Base-by-base conservation (phyloP, 2,797 vertebrate genomes). In the Pampus argenteus region DNA sequence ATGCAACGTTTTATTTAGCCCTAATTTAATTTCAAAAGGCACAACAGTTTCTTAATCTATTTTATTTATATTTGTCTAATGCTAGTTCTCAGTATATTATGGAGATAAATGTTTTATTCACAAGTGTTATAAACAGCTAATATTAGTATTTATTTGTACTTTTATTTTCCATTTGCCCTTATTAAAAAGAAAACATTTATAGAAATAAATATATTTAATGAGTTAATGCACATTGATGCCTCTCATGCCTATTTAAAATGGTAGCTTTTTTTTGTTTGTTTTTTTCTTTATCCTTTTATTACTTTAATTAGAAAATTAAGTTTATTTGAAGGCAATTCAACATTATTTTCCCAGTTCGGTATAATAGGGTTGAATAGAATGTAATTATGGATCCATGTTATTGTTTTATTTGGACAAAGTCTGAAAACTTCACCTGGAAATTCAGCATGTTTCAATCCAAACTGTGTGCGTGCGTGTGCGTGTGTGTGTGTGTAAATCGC, bases 21-120 rank as follows among this genome's bases (percentile, higher is more conserved):
- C 65, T 91, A 83, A 89, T 93, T 92, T 94, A 66, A 90, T 90
- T 93, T 92, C 83, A 87, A 94, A 93, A 88, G 88, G 73, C 86
- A 94, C 88, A 87, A 76, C 71, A 72, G 20, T 89, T 91, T 81
- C 55, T 84, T 88, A 81, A 85, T 5, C 63, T 85, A 28, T 93
- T 93, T 95, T 95, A 93, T 95, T 89, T 89, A 92, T 92, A 92
- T 92, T 71, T 71, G 50, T 86, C 73, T 87, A 87, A 86, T 89
- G 84, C 86, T 89, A 90, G 89, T 78, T 91, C 92, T 88, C 76
- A 81, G 71, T 90, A 82, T 86, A 69, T 84, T 70, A 45, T 65
- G 62, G 70, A 88, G 48, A 79, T 66, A 81, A 79, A 74, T 70
- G 60, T 89, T 94, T 79, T 82, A 86, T 79, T 87, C 76, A 77